phyloP scores from a whole-genome alignment of 2,797 vertebrate species.

The Rhyacichthys aspro region DNA sequence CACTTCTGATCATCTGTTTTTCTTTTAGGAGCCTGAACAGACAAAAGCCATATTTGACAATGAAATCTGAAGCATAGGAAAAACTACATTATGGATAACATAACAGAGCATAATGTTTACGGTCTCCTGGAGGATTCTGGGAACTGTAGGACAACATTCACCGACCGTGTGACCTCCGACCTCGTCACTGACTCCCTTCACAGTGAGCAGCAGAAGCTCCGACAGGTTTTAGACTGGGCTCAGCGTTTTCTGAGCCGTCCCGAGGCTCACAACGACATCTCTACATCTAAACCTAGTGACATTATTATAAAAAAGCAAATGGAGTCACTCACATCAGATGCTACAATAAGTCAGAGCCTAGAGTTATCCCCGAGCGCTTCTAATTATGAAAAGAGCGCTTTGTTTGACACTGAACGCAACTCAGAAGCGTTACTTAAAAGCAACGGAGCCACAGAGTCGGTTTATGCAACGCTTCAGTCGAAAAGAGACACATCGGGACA shows the following conservation, averaged over 20 bases:
- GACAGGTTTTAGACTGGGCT: conserved; percentile 69
- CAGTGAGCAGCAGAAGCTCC: conserved; percentile 75
- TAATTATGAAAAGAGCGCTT: neutral
- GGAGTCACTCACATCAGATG: conserved; percentile 6
- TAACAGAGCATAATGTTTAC: neutral
- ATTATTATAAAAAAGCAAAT: conserved; percentile 5
- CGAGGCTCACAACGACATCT: conserved; percentile 13
- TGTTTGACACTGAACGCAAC: neutral
- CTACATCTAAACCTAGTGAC: no score
- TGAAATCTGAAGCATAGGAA: neutral
- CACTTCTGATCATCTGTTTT: neutral
- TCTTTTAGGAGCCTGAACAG: neutral
- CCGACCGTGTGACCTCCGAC: no score
- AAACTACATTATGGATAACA: conserved; percentile 9
- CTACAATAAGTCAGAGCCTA: conserved; percentile 10
- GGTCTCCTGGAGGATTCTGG: conserved; percentile 33
- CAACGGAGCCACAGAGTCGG: neutral
- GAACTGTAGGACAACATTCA: conserved; percentile 29
- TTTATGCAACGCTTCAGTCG: conserved; percentile 7
- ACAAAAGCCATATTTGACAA: no score
- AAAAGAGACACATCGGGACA: conserved; percentile 9
- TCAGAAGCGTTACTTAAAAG: conserved; percentile 3
- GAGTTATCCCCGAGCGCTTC: neutral
- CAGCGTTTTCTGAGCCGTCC: conserved; percentile 56
- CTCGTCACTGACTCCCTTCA: conserved; percentile 46